Evolutionary conservation across 2,113 vertebrate species (phyloP).

Genomic region (Toxotes jaculatrix): DNA sequence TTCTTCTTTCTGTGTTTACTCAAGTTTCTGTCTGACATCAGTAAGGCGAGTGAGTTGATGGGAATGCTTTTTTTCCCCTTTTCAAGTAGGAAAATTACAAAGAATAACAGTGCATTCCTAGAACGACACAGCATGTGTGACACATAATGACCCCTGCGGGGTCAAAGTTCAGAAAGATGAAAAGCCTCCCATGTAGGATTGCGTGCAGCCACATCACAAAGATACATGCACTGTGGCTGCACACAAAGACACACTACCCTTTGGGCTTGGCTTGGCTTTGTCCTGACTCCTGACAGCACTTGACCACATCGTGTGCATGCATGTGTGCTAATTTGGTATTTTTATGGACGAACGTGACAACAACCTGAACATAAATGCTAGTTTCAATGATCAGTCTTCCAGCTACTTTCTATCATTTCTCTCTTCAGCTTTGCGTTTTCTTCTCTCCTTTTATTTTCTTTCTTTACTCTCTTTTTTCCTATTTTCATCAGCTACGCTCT

Average conservation of each 20-base stretch:
- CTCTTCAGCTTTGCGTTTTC: neutral
- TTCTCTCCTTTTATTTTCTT: neutral
- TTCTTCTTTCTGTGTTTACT: conserved; percentile 25
- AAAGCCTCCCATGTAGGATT: conserved; percentile 15
- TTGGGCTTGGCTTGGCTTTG: conserved; percentile 15
- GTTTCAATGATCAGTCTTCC: neutral
- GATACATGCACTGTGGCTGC: conserved; percentile 20
- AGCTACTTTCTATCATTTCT: neutral
- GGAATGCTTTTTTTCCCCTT: conserved; percentile 43
- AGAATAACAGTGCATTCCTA: conserved; percentile 44
- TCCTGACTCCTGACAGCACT: conserved; percentile 2
- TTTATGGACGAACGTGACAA: conserved; percentile 16
- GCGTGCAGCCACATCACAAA: conserved; percentile 25
- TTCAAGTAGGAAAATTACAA: conserved; percentile 42
- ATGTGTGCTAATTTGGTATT: conserved; percentile 24
- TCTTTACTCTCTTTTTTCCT: neutral
- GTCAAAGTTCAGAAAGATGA: conserved; percentile 61
- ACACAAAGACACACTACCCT: conserved; percentile 27
- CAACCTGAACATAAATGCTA: conserved; percentile 29
- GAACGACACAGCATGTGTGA: conserved; percentile 39
- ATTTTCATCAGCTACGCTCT: conserved; percentile 48
- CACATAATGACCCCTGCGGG: conserved; percentile 10
- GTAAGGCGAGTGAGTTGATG: neutral
- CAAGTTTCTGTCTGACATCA: conserved; percentile 76
- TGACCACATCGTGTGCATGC: conserved; percentile 33